These are phyloP conservation scores for Lasioglossum zephyrum DNA, from an alignment of 2,888 invertebrate species.

Conservation along the genomic window DNA sequence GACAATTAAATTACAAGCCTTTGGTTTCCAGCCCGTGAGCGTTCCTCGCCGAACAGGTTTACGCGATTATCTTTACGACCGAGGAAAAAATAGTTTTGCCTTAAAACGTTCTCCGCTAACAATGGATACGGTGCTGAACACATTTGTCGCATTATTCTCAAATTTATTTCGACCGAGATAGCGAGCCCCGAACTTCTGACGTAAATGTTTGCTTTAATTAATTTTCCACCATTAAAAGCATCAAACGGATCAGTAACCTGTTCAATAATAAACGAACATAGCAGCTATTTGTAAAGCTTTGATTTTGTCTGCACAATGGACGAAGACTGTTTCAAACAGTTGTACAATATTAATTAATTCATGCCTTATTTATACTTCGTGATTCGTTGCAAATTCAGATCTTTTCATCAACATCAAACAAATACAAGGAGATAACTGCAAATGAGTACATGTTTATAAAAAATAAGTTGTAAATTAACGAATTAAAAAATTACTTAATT, in stretches of 20 bases:
- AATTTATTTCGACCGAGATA: neutral
- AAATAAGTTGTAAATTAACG: neutral
- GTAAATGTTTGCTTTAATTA: neutral
- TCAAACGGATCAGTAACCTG: neutral
- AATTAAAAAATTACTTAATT: neutral
- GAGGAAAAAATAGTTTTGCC: neutral
- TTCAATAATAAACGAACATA: no score
- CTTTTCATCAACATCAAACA: neutral
- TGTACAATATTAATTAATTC: neutral
- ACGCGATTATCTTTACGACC: conserved; percentile 7
- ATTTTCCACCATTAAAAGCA: neutral
- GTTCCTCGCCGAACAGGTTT: neutral
- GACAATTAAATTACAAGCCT: conserved; percentile 32
- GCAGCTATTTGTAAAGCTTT: neutral
- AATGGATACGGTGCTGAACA: neutral
- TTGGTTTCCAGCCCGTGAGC: neutral
- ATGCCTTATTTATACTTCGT: neutral
- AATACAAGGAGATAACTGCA: neutral
- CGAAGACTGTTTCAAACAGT: neutral
- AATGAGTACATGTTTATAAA: neutral
- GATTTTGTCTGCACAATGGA: neutral
- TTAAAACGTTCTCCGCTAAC: neutral
- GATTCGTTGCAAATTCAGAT: neutral
- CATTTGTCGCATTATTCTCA: neutral
- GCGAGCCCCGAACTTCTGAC: neutral